A percentile compares a stretch with the other conserved stretches of the same genome.
Conservation (phyloP, 2,113 vertebrate species). For the Neomonachus schauinslandi region DNA sequence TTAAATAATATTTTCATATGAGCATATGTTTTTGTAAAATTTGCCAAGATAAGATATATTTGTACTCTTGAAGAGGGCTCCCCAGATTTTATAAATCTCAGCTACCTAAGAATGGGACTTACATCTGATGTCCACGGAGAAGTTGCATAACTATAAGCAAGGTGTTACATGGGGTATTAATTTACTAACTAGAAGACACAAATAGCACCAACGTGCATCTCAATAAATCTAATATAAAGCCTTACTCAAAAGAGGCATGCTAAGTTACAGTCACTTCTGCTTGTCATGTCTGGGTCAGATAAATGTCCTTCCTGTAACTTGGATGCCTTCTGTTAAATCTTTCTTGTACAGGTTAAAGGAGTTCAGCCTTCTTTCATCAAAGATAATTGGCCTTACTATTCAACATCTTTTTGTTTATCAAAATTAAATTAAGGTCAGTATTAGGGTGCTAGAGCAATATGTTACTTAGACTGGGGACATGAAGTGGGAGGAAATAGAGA, state of each 20-base stretch:
- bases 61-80: neutral
- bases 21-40: neutral
- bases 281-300: slow-evolving; percentile 10
- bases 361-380: neutral
- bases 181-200: neutral
- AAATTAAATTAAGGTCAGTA: slow-evolving; percentile 64
- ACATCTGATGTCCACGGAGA: neutral
- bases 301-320: slow-evolving; percentile 4
- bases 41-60: neutral
- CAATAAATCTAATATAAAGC: neutral
- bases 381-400: slow-evolving; percentile 45
- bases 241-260: neutral
- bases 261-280: slow-evolving; percentile 32
- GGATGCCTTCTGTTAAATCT: neutral
- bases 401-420: slow-evolving; percentile 53
- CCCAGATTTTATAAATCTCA: neutral
- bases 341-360: slow-evolving; percentile 31
- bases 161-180: neutral
- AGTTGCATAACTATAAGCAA: neutral
- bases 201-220: neutral
- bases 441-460: neutral
- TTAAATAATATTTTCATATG: slow-evolving; percentile 4
- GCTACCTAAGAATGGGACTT: neutral
- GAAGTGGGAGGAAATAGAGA: neutral
- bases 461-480: neutral